Base-by-base conservation (phyloP, 2,797 vertebrate genomes). In the Helostoma temminkii region DNA sequence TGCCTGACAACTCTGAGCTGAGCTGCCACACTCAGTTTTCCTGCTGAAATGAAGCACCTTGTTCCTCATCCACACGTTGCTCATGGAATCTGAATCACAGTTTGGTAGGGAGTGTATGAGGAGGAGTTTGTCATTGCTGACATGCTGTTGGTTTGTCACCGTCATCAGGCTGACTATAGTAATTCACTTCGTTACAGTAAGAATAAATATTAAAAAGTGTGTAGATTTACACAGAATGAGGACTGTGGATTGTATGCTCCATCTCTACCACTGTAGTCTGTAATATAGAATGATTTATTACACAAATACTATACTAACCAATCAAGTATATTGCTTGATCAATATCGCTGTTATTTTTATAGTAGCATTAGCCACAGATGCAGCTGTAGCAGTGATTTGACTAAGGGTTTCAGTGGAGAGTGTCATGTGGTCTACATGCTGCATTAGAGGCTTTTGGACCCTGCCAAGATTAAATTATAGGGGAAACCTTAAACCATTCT, bases 1-100 rank as follows among this genome's bases (percentile, higher is more conserved):
- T 74, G 72, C 71, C 75, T 85, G 85, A 82, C 88, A 85, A 81
- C 83, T 78, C 55, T 55, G 64, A 60, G 71, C 72, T 39, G 53
- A 79, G 81, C 81, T 80, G 86, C 82, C 83, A 75, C 56, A 9
- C 58, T 82, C 42, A 3, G 25, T 81, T 77, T 71, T 61, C 41
- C 48, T 62, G 67, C 53, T 77, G 69, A 78, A 73, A 56, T 53
- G 58, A 77, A 81, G 74, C 66, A 54, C 66, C 66, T 80, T 72
- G 71, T 87, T 71, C 11, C 30, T 56, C 53, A 15, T 7, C 62
- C 56, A 12, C 72, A 4, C 48, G 50, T 55, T 30, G 21, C 65
- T 70, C 39, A 1, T 46, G 22, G 64, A 60, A 48, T 70, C 64
- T 75, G 76, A 84, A 62, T 25, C 67, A 24, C 39, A 58, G 59